Percentiles rank a stretch among this genome's conserved stretches.
Conservation (phyloP, 2,797 vertebrate genomes). For the Urophycis tenuis region DNA sequence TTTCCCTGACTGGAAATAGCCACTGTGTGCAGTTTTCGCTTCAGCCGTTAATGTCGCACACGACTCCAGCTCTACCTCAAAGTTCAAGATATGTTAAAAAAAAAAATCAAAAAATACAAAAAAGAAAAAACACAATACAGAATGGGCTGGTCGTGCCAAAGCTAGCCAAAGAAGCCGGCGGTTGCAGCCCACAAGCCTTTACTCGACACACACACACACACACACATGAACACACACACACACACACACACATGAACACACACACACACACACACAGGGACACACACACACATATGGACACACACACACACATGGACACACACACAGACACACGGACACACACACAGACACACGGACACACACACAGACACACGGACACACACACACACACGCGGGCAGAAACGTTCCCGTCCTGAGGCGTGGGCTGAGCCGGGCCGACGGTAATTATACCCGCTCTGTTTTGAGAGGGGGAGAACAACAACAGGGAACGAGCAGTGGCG, state of each 20-base stretch:
- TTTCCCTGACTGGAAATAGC: constrained; percentile 7
- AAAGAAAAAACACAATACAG: constrained; percentile 30
- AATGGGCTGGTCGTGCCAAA: constrained; percentile 44
- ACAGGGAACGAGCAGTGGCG: constrained; percentile 57
- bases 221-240: background rate
- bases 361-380: background rate
- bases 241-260: background rate
- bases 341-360: background rate
- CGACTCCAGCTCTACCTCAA: constrained; percentile 37
- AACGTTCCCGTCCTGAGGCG: constrained; percentile 48
- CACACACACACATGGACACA: constrained; percentile 30
- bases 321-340: constrained; percentile 22
- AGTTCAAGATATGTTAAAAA: constrained; percentile 46
- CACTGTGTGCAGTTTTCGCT: constrained; percentile 14
- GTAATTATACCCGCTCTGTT: constrained; percentile 71
- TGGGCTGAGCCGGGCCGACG: constrained; percentile 60
- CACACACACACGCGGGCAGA: constrained; percentile 31
- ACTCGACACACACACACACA: constrained; percentile 43
- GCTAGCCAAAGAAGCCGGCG: constrained; percentile 46
- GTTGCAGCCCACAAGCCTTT: constrained; percentile 51
- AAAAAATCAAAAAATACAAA: constrained; percentile 10
- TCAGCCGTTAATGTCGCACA: constrained; percentile 32
- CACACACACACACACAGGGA: background rate
- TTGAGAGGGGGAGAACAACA: constrained; percentile 64
- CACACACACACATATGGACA: constrained; percentile 19